A percentile compares a stretch with the other conserved stretches of the same genome.
phyloP scores from a whole-genome alignment of 2,113 vertebrate genomes.

The Sylvia atricapilla region DNA sequence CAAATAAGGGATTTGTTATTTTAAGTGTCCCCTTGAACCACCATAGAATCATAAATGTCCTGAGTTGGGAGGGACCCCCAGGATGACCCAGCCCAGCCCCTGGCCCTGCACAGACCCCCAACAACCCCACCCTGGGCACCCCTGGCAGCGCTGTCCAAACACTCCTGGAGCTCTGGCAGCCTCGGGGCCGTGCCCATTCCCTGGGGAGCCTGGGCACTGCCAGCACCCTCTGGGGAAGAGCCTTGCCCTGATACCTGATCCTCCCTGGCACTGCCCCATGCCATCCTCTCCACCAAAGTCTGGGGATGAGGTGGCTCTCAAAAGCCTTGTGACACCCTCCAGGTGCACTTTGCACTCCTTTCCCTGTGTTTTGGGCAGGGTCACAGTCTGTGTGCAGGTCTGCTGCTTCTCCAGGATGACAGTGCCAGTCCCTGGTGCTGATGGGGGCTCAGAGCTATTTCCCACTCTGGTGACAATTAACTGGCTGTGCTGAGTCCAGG shows the following conservation, averaged over 20 bases:
- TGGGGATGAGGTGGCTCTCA: background rate
- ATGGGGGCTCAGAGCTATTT: background rate
- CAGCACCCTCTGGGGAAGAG: background rate
- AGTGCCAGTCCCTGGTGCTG: background rate
- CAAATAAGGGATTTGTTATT: background rate
- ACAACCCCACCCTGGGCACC: background rate
- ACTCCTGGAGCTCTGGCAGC: background rate
- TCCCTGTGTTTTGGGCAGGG: background rate
- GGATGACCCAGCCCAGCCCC: background rate
- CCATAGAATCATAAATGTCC: rapidly evolving
- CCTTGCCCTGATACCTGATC: rapidly evolving
- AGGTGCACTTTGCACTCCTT: background rate
- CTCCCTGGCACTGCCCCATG: rapidly evolving
- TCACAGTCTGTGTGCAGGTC: background rate
- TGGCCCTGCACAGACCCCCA: background rate
- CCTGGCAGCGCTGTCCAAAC: background rate
- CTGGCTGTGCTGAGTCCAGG: background rate
- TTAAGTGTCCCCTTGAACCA: background rate
- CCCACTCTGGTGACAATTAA: background rate
- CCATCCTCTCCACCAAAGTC: no score
- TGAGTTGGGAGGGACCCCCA: background rate
- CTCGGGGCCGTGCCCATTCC: background rate
- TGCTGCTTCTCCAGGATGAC: background rate
- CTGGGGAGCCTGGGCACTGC: background rate
- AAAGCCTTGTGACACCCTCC: background rate